Evolutionary conservation across 2,797 vertebrate species (phyloP).

Genomic region (Pyrocephalus nanus): DNA sequence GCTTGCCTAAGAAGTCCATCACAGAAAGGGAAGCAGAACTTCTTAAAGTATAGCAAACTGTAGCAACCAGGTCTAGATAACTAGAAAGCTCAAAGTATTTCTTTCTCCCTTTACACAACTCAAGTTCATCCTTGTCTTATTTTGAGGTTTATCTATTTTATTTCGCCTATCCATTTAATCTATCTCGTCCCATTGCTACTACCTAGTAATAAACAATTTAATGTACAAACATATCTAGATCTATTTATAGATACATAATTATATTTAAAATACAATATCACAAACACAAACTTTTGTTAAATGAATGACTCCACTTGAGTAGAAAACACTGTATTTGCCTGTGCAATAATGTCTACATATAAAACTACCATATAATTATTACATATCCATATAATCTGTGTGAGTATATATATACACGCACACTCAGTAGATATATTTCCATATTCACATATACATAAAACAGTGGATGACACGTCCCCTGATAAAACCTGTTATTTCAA

Average conservation of each 20-base stretch:
- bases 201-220: background rate
- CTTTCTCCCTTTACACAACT: background rate
- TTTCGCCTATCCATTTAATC: background rate
- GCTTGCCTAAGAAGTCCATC: background rate
- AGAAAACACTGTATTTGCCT: background rate
- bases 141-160: background rate
- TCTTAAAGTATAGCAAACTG: background rate
- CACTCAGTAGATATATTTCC: slow-evolving; percentile 72
- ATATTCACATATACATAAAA: slow-evolving; percentile 79
- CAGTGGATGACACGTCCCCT: slow-evolving; percentile 74
- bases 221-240: background rate
- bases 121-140: background rate
- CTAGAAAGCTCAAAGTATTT: background rate
- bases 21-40: background rate
- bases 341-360: background rate
- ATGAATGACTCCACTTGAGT: background rate
- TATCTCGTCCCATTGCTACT: background rate
- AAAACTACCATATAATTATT: slow-evolving; percentile 7
- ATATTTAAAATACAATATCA: background rate
- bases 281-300: background rate
- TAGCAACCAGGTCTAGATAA: background rate
- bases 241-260: background rate
- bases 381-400: slow-evolving; percentile 11
- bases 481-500: slow-evolving; percentile 81
- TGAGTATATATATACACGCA: background rate